Conservation (phyloP, 2,113 vertebrate genomes). For the Carassius auratus region DNA sequence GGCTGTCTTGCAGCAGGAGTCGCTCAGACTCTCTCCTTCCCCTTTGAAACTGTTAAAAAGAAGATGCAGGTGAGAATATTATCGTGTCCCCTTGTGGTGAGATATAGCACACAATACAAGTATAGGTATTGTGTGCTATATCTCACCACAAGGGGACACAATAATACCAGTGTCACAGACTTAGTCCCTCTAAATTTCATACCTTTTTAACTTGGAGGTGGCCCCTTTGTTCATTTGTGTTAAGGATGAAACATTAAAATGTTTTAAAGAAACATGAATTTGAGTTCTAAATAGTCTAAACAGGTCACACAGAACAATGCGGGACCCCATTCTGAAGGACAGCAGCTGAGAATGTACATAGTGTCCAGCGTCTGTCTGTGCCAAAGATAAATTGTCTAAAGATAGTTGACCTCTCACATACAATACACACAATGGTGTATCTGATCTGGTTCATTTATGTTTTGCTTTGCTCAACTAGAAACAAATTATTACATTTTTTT, state of each 20-base stretch:
- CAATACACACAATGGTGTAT: not conserved
- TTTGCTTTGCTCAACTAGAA: not conserved
- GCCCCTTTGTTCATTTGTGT: not conserved
- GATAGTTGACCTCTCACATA: constrained; percentile 63
- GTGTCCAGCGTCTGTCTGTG: constrained; percentile 55
- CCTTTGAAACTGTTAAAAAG: constrained; percentile 95
- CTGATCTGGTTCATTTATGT: not conserved
- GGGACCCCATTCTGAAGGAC: constrained; percentile 67
- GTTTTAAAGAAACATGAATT: not conserved
- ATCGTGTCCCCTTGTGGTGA: constrained; percentile 33
- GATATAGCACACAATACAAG: not conserved
- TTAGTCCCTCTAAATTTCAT: not conserved
- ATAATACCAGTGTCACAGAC: not conserved
- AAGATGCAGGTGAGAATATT: constrained; percentile 90
- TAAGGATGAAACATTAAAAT: not conserved
- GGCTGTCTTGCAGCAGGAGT: constrained; percentile 87
- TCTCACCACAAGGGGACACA: constrained; percentile 32
- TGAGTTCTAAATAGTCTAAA: not conserved
- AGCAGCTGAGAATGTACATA: constrained; percentile 75
- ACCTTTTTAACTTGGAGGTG: not conserved
- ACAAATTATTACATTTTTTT: not conserved
- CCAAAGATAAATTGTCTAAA: constrained; percentile 70
- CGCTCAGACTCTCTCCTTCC: constrained; percentile 91
- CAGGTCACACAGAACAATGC: constrained; percentile 54
- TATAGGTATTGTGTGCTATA: not conserved